phyloP scores from a whole-genome alignment of 2,113 vertebrate genomes.

The Aptenodytes forsteri region DNA sequence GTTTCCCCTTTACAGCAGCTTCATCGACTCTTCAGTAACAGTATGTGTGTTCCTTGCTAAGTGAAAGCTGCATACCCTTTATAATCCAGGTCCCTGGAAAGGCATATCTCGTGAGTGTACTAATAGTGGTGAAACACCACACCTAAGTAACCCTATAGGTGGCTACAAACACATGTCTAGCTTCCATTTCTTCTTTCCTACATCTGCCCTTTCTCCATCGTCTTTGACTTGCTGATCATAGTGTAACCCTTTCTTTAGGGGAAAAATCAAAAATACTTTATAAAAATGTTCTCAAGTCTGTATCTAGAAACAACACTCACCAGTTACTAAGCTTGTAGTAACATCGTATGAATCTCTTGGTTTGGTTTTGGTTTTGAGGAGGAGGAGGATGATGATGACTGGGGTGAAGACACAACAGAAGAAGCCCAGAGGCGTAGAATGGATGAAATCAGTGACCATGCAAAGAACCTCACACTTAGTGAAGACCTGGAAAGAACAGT shows the following conservation, averaged over 20 bases:
- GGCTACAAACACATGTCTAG: fast-evolving
- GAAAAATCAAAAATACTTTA: neutral
- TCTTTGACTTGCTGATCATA: neutral
- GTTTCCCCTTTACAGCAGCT: neutral
- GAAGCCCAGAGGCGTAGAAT: conserved; percentile 94
- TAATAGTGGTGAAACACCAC: neutral
- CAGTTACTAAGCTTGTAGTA: neutral
- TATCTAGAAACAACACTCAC: fast-evolving
- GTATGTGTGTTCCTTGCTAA: neutral
- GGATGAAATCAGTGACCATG: conserved; percentile 97
- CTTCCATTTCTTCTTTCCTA: fast-evolving
- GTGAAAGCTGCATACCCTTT: neutral
- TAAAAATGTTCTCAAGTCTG: neutral
- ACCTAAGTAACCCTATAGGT: neutral
- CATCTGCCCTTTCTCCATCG: fast-evolving
- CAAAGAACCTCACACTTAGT: conserved; percentile 93
- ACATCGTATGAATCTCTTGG: neutral
- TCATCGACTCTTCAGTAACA: neutral
- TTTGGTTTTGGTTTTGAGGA: conserved; percentile 66
- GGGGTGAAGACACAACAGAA: conserved; percentile 97
- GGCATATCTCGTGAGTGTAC: neutral
- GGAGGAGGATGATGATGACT: conserved; percentile 94
- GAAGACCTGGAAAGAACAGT: conserved; percentile 93
- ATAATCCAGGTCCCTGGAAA: neutral
- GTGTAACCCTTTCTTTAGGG: fast-evolving